Base-by-base conservation (phyloP, 35 echinoderm and acorn worm genomes). In the Ophioderma brevispina region DNA sequence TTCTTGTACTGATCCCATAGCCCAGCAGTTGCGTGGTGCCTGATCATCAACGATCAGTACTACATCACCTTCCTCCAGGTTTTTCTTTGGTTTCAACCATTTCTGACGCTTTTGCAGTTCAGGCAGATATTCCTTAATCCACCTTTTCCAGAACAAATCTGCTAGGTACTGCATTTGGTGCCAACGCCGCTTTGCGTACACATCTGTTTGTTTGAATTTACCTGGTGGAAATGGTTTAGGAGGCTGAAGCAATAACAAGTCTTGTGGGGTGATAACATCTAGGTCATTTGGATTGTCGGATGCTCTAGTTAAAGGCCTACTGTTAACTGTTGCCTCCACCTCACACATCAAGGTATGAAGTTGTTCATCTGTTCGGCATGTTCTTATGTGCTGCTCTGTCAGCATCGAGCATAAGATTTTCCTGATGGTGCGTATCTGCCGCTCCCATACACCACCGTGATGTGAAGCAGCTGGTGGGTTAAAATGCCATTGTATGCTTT, bases 381-480 rank as follows among this genome's bases (percentile, higher is more conserved):
- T 70, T 70, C n/a, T 70, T 23, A 94, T 32, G 15, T n/a, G 32
- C 49, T 86, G 82, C 76, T 94, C 75, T 41, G 39, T 42, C 31
- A 85, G 14, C 19, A 85, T 52, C 1, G 78, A 52, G 32, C 64
- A 64, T 64, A 89, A 36, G 14, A 94, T 23, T 30, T 78, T 84
- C 36, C 85, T 80, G 19, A 77, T 77, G 37, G 79, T 85, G 23
- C 76, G 13, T 1, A 84, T 55, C n/a, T 78, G 59, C 34, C 63
- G 32, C 63, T 88, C 87, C 87, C 92, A 94, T 19, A 76, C 40
- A 19, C 88, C 81, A 40, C 88, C 92, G 5, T 85, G 36, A 63
- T 94, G 92, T 1, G 88, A 94, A 8, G 87, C 87, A 36, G 84
- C 80, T 34, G 94, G 81, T 19, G 79, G 90, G 35, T 90, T 90